phyloP scores from a whole-genome alignment of 2,888 invertebrate species.

The Stenchaetothrips biformis region DNA sequence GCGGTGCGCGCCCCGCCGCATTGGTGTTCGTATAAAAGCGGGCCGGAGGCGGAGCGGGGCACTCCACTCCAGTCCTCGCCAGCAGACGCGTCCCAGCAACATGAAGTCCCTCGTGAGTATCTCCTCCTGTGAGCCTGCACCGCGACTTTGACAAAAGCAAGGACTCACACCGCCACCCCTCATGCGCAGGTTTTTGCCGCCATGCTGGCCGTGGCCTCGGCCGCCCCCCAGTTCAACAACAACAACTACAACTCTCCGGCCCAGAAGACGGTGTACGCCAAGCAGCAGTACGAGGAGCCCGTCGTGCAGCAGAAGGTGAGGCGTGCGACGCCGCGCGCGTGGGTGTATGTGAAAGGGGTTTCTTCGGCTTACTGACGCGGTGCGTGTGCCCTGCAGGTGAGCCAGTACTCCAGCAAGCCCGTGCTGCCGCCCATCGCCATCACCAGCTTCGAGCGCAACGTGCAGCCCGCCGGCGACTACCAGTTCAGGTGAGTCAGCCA shows the following conservation, averaged over 20 bases:
- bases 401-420: background rate
- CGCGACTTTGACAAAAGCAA: no score
- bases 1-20: background rate
- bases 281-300: constrained; percentile 21
- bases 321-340: background rate
- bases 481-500: constrained; percentile 1
- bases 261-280: background rate
- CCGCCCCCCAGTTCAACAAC: constrained; percentile 1
- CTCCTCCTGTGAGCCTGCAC: no score
- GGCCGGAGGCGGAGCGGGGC: constrained; percentile 6
- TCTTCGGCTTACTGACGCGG: background rate
- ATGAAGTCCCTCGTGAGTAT: constrained; percentile 17
- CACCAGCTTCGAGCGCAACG: constrained; percentile 10
- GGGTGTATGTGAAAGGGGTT: background rate
- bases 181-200: background rate
- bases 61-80: background rate
- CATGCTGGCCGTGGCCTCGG: constrained; percentile 14
- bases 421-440: constrained; percentile 12
- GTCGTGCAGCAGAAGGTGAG: constrained; percentile 7
- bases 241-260: no score
- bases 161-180: background rate
- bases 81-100: background rate
- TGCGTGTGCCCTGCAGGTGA: background rate
- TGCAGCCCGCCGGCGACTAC: constrained; percentile 10
- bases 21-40: background rate